Conservation (phyloP, 2,888 invertebrate genomes). For the Perithous albicinctus region DNA sequence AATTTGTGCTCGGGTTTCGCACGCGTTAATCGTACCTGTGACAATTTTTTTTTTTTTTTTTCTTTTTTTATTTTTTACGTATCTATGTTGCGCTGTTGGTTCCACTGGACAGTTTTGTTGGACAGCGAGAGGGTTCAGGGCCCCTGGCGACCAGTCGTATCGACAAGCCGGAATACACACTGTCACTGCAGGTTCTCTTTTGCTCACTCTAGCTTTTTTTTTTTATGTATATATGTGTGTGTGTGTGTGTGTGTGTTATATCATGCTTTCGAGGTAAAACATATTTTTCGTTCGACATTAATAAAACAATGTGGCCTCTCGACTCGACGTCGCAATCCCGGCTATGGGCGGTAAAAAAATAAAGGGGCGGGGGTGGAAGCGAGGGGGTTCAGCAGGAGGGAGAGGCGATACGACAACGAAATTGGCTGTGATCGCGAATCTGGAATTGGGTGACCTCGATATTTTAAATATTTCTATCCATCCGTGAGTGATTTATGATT, state of each 20-base stretch:
- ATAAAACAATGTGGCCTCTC: constrained; percentile 57
- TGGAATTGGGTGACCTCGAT: constrained; percentile 58
- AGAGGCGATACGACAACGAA: constrained; percentile 32
- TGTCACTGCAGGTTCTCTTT: constrained; percentile 47
- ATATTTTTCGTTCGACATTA: constrained; percentile 62
- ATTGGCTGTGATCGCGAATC: constrained; percentile 57
- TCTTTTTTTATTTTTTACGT: constrained; percentile 48
- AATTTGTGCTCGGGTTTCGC: constrained; percentile 73
- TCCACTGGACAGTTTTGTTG: constrained; percentile 52
- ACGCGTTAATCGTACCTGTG: constrained; percentile 74
- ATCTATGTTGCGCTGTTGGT: constrained; percentile 45
- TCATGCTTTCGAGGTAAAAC: constrained; percentile 22
- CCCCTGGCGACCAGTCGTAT: constrained; percentile 66
- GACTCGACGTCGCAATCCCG: constrained; percentile 52
- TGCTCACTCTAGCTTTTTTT: constrained; percentile 52
- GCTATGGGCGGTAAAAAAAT: constrained; percentile 9
- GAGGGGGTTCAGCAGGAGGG: background rate
- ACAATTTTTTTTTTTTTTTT: constrained; percentile 59
- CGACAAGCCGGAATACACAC: constrained; percentile 55
- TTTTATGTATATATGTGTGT: background rate
- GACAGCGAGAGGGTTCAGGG: constrained; percentile 33
- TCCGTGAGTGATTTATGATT: constrained; percentile 57
- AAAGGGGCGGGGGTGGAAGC: background rate
- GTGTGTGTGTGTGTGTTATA: background rate
- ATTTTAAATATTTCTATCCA: constrained; percentile 52